Base-by-base conservation (phyloP, 2,888 invertebrate species). In the Sturmia bella region DNA sequence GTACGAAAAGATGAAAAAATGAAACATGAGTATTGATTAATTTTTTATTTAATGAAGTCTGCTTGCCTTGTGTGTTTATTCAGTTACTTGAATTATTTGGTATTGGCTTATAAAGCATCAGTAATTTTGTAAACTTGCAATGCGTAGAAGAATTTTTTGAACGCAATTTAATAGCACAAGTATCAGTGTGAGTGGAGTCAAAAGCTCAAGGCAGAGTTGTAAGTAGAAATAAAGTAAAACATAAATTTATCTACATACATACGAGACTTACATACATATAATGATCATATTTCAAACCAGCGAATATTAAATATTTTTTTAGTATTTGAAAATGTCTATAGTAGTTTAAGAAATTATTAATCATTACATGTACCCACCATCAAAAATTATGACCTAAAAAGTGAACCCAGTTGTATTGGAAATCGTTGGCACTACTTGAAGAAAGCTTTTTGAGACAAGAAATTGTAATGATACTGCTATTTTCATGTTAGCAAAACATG, bases 161-260 rank as follows among this genome's bases (percentile, higher is more conserved):
- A 81, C 76, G 66, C 63, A 81, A 77, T 77, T 73, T 56, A 73
- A 52, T 68, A 37, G 48, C 68, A 50, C 54, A 66, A 50, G 45
- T 52, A 75, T 56, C 21, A 61, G 61, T 61, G 32, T 66, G 56
- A 21, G 56, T 74, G 48, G 52, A 68, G 76, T 72, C 48, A 66
- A 45, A 48, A 72, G 19, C 12, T 41, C 13, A 74, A 54, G 68
- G 68, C 61, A 72, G 48, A 66, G 66, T 80, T 76, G 48, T 70
- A 45, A 75, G 59, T 19, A 52, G 59, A n/a, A 75, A 70, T 45
- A 48, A 37, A 74, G 15, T 13, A 45, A 19, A 27, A 27, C 27
- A 4, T 4, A 3, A 27, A 27, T 4, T 4, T 27, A 4, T 27
- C 27, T 27, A 27, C 6, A 27, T n/a, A 39, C 21, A 73, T 15